phyloP scores from a whole-genome alignment of 2,888 invertebrate species.

The Lasioglossum pauxillum region DNA sequence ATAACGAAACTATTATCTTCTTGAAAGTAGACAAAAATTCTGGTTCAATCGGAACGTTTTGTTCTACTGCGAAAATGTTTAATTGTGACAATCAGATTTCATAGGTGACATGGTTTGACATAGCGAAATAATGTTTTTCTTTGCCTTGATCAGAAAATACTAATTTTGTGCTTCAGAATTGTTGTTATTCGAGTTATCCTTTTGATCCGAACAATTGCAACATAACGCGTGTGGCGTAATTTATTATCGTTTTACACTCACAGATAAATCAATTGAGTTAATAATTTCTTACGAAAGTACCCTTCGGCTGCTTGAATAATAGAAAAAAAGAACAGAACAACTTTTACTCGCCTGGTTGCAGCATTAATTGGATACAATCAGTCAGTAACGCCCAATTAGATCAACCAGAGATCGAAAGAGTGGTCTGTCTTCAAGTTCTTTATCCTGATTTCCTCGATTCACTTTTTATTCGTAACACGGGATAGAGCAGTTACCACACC shows the following conservation, averaged over 20 bases:
- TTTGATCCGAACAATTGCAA: background rate
- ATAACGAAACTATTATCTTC: no score
- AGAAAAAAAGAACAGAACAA: background rate
- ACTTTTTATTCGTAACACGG: constrained; percentile 68
- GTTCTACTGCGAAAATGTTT: no score
- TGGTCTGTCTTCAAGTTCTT: background rate
- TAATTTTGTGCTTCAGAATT: no score
- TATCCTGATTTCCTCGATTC: constrained; percentile 28
- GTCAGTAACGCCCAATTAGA: background rate
- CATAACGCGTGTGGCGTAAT: background rate
- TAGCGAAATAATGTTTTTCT: no score
- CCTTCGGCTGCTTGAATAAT: background rate
- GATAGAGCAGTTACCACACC: constrained; percentile 72
- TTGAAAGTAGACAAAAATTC: no score
- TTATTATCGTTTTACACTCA: no score
- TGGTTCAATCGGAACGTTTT: no score
- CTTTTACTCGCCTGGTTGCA: background rate
- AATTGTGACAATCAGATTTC: background rate
- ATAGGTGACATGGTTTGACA: no score
- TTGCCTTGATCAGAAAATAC: no score
- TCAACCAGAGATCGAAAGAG: background rate
- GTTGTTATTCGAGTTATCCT: background rate
- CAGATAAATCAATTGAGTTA: background rate
- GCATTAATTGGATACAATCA: background rate
- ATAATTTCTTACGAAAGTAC: background rate